phyloP scores from a whole-genome alignment of 2,888 invertebrate species.

The Ptilodon capucinus region DNA sequence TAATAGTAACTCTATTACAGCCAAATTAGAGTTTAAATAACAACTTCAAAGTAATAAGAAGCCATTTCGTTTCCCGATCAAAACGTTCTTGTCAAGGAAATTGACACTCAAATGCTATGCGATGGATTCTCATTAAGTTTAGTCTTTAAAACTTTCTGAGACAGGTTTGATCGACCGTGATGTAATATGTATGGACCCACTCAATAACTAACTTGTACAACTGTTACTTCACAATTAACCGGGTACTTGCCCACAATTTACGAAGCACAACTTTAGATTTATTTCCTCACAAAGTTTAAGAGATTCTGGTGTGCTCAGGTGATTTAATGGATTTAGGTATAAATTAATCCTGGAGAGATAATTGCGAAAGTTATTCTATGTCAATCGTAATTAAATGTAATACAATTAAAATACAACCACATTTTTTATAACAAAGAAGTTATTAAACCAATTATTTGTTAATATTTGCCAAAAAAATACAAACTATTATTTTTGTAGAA shows the following conservation, averaged over 20 bases:
- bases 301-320: background rate
- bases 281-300: background rate
- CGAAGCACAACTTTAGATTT: conserved; percentile 15
- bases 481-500: too few species aligned
- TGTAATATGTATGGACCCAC: conserved; percentile 14
- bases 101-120: conserved; percentile 49
- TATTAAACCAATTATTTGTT: too few species aligned
- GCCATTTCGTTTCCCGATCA: background rate
- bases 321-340: too few species aligned
- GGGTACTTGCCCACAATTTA: conserved; percentile 16
- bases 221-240: conserved; percentile 19
- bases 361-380: too few species aligned
- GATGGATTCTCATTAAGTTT: conserved; percentile 61
- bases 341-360: too few species aligned
- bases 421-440: too few species aligned
- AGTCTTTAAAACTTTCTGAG: conserved; percentile 47
- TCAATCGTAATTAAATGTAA: too few species aligned
- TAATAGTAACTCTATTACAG: too few species aligned
- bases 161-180: conserved; percentile 41
- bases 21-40: too few species aligned
- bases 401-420: too few species aligned
- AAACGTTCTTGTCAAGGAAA: conserved; percentile 18
- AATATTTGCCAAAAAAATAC: too few species aligned
- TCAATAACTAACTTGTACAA: conserved; percentile 28
- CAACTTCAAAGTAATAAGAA: background rate